A percentile compares a stretch with the other conserved stretches of the same genome.
phyloP scores from a whole-genome alignment of 2,888 invertebrate genomes.

The Apamea monoglypha region DNA sequence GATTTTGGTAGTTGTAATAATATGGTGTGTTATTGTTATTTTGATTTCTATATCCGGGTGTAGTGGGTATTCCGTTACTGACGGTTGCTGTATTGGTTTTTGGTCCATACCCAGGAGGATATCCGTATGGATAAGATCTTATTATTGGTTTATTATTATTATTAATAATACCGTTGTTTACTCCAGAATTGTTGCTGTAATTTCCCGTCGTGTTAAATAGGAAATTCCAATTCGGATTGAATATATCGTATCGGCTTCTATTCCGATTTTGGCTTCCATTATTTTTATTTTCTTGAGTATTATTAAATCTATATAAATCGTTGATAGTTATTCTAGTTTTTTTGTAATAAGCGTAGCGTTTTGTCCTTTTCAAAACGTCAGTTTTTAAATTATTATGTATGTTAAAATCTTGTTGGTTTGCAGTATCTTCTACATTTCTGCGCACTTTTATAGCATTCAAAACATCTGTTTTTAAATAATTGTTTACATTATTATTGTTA shows the following conservation, averaged over 20 bases:
- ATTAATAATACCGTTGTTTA: neutral
- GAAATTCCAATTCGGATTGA: slow-evolving; percentile 33
- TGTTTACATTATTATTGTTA: neutral
- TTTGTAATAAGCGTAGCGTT: slow-evolving; percentile 40
- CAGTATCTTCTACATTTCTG: neutral
- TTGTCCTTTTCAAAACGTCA: slow-evolving; percentile 3
- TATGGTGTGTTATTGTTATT: slow-evolving; percentile 1
- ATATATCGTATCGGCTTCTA: slow-evolving; percentile 31
- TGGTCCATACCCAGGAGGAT: slow-evolving; percentile 44
- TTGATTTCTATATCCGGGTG: slow-evolving; percentile 14
- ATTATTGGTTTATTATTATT: slow-evolving; percentile 1
- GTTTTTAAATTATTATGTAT: neutral
- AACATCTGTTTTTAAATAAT: neutral
- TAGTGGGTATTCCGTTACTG: slow-evolving; percentile 20
- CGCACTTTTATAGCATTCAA: neutral
- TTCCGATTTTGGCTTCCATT: neutral
- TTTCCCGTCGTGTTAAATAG: slow-evolving; percentile 22
- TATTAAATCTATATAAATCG: slow-evolving; percentile 11
- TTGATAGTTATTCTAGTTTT: slow-evolving; percentile 19
- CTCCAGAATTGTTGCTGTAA: neutral
- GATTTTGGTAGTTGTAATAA: slow-evolving; percentile 55
- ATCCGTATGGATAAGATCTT: slow-evolving; percentile 51
- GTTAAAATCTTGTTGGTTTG: neutral
- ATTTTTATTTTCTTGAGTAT: neutral
- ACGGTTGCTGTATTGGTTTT: neutral